Evolutionary conservation across 2,797 vertebrate genomes (phyloP), one percentile per base, ranked within the genome.

Genomic region (Toxotes lorentzi): DNA sequence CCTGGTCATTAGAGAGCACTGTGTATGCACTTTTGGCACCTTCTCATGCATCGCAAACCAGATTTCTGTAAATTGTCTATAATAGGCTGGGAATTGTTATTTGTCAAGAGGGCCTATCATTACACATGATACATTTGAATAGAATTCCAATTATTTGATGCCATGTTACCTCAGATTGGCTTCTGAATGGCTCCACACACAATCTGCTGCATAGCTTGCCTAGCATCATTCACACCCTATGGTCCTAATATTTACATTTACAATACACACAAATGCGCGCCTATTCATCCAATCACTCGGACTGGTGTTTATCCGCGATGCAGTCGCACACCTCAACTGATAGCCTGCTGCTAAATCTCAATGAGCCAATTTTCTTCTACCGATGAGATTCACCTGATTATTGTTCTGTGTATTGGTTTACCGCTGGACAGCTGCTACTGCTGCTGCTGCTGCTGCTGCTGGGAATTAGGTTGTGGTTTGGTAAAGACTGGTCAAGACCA

Each of bases 371-470:
- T 89, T 86, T 63, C 67, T 43, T 78, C 84, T 51, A 86, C 90
- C 86, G 83, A 83, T 88, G 85, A 93, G 86, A 85, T 87, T 75
- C 79, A 76, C 48, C 76, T 81, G 89, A 85, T 93, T 87, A 91
- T 79, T 74, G 87, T 77, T 82, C 58, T 85, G 90, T 73, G 87
- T 87, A 82, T 92, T 87, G 84, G 88, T 88, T 89, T 84, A 82
- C 77, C 58, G 2, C 84, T 53, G 83, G 89, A 87, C 90, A 91
- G 92, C 91, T 92, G 90, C 91, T 88, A 3, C 38, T 38, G 38
- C 40, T 41, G 12, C 40, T 35, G 35, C 34, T 35, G 34, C 86
- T 82, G 45, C 80, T 80, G 83, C 69, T 78, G 71, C 86, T 87
- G 82, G 83, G 86, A 86, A 88, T 91, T 89, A 30, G 83, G 84